Evolutionary conservation across 2,888 invertebrate genomes (phyloP), one percentile per base, ranked within the genome.

Genomic region (Dryobota labecula): DNA sequence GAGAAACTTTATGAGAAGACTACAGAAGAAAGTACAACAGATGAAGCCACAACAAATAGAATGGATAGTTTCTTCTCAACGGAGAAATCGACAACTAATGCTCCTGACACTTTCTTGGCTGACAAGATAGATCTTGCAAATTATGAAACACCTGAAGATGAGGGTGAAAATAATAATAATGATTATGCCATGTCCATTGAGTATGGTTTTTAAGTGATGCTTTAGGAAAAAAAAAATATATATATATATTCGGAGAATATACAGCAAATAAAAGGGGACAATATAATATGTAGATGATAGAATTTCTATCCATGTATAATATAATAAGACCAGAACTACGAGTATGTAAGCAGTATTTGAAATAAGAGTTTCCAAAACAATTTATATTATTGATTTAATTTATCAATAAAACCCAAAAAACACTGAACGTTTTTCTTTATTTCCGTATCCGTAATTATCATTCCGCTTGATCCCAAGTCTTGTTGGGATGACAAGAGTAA

Each of bases 91-190:
- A 86, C 86, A 0, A 93, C 93, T 0, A 90, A 92, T 43, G 88
- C 91, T 0, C 85, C 92, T 0, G 95, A 96, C n/a, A 93, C 93
- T 0, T 96, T 96, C 75, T 85, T 96, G 65, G 95, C 96, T 13
- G 95, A 95, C 78, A 95, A 91, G 76, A 92, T 93, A 57, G 94
- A 95, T 87, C 69, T 95, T 15, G 84, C 91, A 0, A 92, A 94
- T 78, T 95, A 95, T 69, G 94, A 92, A 41, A 80, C 90, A 0
- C 86, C 87, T 0, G 94, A 94, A 66, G 92, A 94, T 20, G 88
- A 74, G 0, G 79, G 74, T 0, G 79, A 86, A 1, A 80, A 86
- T 7, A 67, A 3, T 9, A 70, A 7, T 83, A 89, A 91, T 70
- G 90, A 90, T 27, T 90, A 89, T 67, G 82, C 84, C 0, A 43